These are phyloP conservation scores for Torymus aiolomorphi DNA, from an alignment of 2,888 invertebrate genomes.

Conservation along the genomic window DNA sequence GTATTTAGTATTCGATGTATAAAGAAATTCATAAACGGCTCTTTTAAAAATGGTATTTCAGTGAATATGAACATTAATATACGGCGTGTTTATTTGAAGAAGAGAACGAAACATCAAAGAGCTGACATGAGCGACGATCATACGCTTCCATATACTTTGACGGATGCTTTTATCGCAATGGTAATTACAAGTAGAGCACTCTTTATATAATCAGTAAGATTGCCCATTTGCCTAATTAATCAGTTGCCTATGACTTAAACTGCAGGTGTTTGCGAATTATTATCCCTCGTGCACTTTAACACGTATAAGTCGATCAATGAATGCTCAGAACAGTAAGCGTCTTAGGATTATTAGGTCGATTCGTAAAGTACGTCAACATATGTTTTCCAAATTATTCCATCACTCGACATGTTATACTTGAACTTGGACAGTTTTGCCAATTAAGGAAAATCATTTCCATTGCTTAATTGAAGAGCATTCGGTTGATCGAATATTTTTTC, in stretches of 20 bases:
- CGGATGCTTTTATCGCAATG: neutral
- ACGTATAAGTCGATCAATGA: neutral
- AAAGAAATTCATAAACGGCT: too few relatives aligned
- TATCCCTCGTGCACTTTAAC: slow-evolving; percentile 21
- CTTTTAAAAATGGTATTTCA: too few relatives aligned
- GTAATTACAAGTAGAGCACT: slow-evolving; percentile 20
- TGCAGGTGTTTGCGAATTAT: neutral
- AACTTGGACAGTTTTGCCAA: slow-evolving; percentile 15
- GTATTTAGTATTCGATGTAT: too few relatives aligned
- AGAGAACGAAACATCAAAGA: neutral
- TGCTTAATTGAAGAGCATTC: slow-evolving; percentile 22
- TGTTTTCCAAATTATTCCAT: too few relatives aligned
- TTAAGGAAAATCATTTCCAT: neutral
- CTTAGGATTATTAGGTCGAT: too few relatives aligned
- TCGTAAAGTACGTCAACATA: too few relatives aligned
- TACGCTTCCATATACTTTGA: neutral
- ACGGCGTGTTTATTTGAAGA: too few relatives aligned
- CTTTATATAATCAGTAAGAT: slow-evolving; percentile 19
- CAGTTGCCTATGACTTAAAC: slow-evolving; percentile 7
- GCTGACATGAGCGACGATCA: neutral
- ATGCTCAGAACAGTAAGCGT: too few relatives aligned
- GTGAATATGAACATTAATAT: too few relatives aligned
- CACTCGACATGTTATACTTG: neutral
- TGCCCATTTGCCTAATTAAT: slow-evolving; percentile 41
- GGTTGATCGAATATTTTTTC: neutral